phyloP scores from a whole-genome alignment of 2,113 vertebrate species.

The Turnix velox region DNA sequence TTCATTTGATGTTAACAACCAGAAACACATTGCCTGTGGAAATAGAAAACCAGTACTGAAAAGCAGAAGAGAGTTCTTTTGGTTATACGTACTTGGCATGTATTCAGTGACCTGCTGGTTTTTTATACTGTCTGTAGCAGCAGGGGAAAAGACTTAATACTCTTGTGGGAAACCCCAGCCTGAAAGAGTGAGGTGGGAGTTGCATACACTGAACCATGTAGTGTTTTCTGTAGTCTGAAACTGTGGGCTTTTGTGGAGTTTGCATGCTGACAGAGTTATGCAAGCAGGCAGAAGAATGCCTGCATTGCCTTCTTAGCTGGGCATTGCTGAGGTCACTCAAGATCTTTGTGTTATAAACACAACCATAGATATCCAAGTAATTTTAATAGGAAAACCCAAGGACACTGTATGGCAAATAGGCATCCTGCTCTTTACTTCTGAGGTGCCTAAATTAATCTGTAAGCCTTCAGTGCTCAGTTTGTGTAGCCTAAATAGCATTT shows the following conservation, averaged over 20 bases:
- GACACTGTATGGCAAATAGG: background rate
- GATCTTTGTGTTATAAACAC: background rate
- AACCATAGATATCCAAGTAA: background rate
- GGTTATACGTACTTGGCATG: background rate
- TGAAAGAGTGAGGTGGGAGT: background rate
- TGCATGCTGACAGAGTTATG: background rate
- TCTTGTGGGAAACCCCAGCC: fast-evolving
- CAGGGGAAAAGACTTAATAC: background rate
- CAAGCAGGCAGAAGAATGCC: background rate
- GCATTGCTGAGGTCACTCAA: background rate
- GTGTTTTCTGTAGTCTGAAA: background rate
- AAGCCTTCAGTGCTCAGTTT: background rate
- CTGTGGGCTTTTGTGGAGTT: background rate
- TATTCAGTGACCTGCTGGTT: background rate
- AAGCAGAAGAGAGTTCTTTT: background rate
- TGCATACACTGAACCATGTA: background rate
- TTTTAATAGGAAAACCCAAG: background rate
- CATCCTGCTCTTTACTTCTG: background rate
- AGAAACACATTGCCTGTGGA: background rate
- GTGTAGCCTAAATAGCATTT: background rate
- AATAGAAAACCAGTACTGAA: background rate
- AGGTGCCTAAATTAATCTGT: background rate
- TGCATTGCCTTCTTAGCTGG: background rate
- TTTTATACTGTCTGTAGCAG: background rate
- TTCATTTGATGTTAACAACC: background rate